Conservation (phyloP, 2,113 vertebrate species). For the Semnornis frantzii region DNA sequence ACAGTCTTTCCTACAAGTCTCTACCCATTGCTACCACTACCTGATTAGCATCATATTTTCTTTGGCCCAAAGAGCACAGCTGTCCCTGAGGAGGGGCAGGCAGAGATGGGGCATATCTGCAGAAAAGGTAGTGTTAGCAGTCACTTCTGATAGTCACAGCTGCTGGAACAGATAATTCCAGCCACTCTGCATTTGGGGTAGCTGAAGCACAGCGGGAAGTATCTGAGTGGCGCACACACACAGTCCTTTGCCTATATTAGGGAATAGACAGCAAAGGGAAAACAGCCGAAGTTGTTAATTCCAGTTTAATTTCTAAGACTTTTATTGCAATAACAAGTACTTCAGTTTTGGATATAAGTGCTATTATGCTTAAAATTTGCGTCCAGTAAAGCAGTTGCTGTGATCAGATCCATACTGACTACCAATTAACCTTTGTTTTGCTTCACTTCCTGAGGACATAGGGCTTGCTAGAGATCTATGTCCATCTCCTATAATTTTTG, state of each 20-base stretch:
- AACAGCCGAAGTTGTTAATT: background rate
- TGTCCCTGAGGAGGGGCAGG: background rate
- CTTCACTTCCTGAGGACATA: background rate
- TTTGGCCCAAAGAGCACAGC: background rate
- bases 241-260: background rate
- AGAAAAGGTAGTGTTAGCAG: background rate
- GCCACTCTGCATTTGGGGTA: background rate
- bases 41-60: background rate
- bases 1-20: background rate
- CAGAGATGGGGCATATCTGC: background rate
- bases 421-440: background rate
- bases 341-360: background rate
- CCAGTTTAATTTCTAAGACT: background rate
- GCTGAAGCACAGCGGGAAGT: background rate
- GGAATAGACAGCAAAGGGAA: background rate
- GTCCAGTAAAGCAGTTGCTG: background rate
- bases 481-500: background rate
- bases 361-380: background rate
- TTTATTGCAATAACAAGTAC: background rate
- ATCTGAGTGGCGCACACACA: background rate
- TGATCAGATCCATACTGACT: background rate
- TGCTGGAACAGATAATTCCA: conserved; percentile 25
- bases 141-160: background rate
- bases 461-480: background rate
- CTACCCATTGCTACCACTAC: background rate